Conservation (phyloP, 2,888 invertebrate genomes). For the Conchocele bisecta region DNA sequence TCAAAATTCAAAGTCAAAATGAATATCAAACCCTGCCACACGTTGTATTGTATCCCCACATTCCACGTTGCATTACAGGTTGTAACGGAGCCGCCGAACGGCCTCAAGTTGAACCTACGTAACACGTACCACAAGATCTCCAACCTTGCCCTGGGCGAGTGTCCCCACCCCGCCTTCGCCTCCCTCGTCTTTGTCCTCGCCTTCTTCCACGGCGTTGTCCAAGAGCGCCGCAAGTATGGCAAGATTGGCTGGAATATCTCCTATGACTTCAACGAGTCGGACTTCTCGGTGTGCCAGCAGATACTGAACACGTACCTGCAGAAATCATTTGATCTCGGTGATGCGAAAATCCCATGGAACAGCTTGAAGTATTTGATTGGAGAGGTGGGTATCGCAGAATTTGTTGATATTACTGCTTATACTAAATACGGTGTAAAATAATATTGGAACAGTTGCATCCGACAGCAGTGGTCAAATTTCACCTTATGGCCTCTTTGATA, state of each 20-base stretch:
- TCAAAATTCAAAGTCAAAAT: too few species aligned
- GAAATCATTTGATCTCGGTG: conserved; percentile 86
- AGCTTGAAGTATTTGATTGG: conserved; percentile 96
- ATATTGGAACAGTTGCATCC: too few species aligned
- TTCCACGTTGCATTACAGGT: conserved; percentile 85
- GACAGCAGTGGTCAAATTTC: too few species aligned
- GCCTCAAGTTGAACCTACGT: conserved; percentile 92
- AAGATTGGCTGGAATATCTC: conserved; percentile 97
- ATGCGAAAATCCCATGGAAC: conserved; percentile 91
- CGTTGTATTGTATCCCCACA: neutral
- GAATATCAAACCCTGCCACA: too few species aligned
- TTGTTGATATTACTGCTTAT: too few species aligned
- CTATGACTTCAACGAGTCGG: conserved; percentile 96
- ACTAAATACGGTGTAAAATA: too few species aligned
- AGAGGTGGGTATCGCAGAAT: too few species aligned
- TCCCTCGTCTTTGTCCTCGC: conserved; percentile 93
- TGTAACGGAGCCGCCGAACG: conserved; percentile 96
- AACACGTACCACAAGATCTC: conserved; percentile 95
- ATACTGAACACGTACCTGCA: conserved; percentile 93
- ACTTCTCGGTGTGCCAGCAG: conserved; percentile 93
- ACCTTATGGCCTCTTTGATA: too few species aligned
- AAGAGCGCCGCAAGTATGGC: conserved; percentile 95
- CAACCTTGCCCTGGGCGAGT: conserved; percentile 88
- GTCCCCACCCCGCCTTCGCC: conserved; percentile 90
- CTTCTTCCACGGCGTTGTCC: conserved; percentile 95